A percentile compares a stretch with the other conserved stretches of the same genome.
Conservation (phyloP, 2,888 invertebrate genomes). For the Creontiades dilutus region DNA sequence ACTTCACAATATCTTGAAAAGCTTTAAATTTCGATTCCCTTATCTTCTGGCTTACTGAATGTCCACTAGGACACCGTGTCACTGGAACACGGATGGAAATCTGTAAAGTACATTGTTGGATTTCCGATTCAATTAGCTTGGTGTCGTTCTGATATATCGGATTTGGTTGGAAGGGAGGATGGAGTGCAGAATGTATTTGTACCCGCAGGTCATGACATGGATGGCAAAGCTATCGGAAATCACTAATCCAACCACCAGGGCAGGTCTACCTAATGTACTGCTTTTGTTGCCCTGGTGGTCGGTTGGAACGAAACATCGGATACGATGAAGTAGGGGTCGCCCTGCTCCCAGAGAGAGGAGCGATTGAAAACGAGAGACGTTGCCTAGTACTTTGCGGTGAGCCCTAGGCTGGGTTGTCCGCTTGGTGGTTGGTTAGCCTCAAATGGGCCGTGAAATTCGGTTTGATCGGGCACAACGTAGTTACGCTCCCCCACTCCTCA, state of each 20-base stretch:
- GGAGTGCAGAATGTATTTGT: background rate
- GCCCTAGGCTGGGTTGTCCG: slow-evolving; percentile 23
- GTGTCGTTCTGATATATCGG: background rate
- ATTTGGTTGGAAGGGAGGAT: background rate
- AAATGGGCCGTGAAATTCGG: slow-evolving; percentile 65
- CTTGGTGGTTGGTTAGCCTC: slow-evolving; percentile 58
- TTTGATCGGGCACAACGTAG: slow-evolving; percentile 61
- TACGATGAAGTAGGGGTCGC: background rate
- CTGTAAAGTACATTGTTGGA: background rate
- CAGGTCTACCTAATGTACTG: background rate
- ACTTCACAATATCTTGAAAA: no score
- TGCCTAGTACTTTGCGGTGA: slow-evolving; percentile 37
- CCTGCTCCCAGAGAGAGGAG: background rate
- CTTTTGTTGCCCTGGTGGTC: background rate
- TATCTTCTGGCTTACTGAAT: no score
- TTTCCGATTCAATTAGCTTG: background rate
- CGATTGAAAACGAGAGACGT: slow-evolving; percentile 19
- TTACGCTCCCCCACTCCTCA: slow-evolving; percentile 43
- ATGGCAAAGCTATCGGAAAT: background rate
- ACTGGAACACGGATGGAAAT: background rate
- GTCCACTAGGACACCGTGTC: background rate
- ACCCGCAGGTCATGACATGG: background rate
- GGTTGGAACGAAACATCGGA: background rate
- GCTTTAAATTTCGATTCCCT: no score
- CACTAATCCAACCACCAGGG: background rate